phyloP scores from a whole-genome alignment of 1,140 invertebrate species.

The Drosophila ogumai region DNA sequence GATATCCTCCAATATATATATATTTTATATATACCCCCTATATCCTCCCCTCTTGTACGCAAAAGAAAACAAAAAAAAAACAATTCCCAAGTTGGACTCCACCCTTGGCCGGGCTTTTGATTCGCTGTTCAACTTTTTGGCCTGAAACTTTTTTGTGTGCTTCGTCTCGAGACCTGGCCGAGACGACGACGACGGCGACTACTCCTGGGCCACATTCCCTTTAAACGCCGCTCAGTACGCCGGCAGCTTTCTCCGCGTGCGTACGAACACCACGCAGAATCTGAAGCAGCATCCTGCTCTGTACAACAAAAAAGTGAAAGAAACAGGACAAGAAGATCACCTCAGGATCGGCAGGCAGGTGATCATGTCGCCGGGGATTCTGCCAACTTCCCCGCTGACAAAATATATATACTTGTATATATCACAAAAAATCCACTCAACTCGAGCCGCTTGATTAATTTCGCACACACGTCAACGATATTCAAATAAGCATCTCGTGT shows the following conservation, averaged over 20 bases:
- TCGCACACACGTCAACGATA: constrained; percentile 62
- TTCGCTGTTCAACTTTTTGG: constrained; percentile 59
- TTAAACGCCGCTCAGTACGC: constrained; percentile 71
- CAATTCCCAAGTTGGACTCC: constrained; percentile 45
- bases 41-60: constrained; percentile 2
- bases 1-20: constrained; percentile 16
- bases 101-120: constrained; percentile 53
- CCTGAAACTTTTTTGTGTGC: constrained; percentile 46
- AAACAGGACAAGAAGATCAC: constrained; percentile 18
- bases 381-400: constrained; percentile 23
- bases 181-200: constrained; percentile 13
- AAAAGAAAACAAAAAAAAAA: constrained; percentile 10
- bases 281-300: constrained; percentile 27
- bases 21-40: constrained; percentile 4
- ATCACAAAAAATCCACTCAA: constrained; percentile 34
- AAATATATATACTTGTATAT: constrained; percentile 7
- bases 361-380: constrained; percentile 56
- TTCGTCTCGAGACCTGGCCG: constrained; percentile 27
- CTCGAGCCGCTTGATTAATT: constrained; percentile 72
- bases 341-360: constrained; percentile 18
- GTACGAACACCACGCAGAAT: constrained; percentile 54
- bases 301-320: constrained; percentile 44
- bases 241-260: constrained; percentile 80
- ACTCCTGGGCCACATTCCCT: constrained; percentile 69
- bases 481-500: constrained; percentile 71